phyloP scores from a whole-genome alignment of 92 coral and sea anemone species.

The Porites evermanni region DNA sequence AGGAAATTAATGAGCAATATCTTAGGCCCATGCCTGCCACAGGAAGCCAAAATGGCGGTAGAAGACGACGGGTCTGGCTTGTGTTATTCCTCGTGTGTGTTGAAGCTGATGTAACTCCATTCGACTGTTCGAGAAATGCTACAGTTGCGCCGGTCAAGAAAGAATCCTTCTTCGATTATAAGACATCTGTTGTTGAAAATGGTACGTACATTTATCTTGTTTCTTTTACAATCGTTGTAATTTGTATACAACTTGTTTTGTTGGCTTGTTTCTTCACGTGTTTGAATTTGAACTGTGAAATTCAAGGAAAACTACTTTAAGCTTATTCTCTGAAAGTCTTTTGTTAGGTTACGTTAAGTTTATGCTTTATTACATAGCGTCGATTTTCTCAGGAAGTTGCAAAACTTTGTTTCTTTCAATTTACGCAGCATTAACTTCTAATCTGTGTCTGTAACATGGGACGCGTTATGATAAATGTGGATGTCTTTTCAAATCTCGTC shows the following conservation, averaged over 20 bases:
- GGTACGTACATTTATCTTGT: slow-evolving; percentile 68
- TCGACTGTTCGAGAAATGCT: slow-evolving; percentile 71
- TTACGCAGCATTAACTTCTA: too few species aligned
- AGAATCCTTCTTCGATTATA: slow-evolving; percentile 81
- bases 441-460: too few species aligned
- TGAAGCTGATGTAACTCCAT: slow-evolving; percentile 55
- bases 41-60: slow-evolving; percentile 25
- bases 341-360: too few species aligned
- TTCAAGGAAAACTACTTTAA: too few species aligned
- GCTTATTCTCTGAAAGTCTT: too few species aligned
- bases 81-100: slow-evolving; percentile 50
- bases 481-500: not conserved
- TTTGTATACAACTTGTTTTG: not conserved
- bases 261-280: slow-evolving; percentile 2
- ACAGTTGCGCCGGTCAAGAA: slow-evolving; percentile 56
- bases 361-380: too few species aligned
- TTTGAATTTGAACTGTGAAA: not conserved
- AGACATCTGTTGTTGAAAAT: slow-evolving; percentile 91
- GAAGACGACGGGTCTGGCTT: slow-evolving; percentile 32
- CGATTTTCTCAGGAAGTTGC: too few species aligned
- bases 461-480: too few species aligned
- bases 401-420: too few species aligned
- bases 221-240: not conserved
- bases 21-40: slow-evolving; percentile 43
- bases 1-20: slow-evolving; percentile 5